Conservation (phyloP, 2,888 invertebrate genomes). For the Spicauda simplicius region DNA sequence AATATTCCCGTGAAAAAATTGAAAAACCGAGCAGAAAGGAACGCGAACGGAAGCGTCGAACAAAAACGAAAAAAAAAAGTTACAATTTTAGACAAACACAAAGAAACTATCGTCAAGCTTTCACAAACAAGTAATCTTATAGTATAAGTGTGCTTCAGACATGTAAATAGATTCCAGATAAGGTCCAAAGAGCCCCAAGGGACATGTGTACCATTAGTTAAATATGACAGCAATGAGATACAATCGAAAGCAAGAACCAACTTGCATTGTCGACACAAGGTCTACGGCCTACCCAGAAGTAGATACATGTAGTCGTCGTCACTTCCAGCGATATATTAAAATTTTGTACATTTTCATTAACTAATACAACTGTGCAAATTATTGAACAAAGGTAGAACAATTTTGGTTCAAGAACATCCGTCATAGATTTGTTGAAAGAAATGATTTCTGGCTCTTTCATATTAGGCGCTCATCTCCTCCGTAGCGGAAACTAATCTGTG, state of each 20-base stretch:
- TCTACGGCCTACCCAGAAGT: constrained; percentile 20
- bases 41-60: no score
- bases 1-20: no score
- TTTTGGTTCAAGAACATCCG: no score
- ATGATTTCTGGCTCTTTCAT: no score
- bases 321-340: neutral
- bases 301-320: neutral
- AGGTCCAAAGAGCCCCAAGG: constrained; percentile 15
- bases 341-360: neutral
- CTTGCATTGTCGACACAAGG: constrained; percentile 25
- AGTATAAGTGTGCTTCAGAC: neutral
- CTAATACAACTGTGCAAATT: no score
- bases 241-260: constrained; percentile 19
- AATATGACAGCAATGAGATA: constrained; percentile 26
- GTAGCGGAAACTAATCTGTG: no score
- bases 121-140: neutral
- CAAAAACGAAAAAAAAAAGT: no score
- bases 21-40: no score
- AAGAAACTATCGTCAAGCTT: neutral
- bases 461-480: no score
- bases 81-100: no score
- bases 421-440: neutral
- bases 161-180: constrained; percentile 1
- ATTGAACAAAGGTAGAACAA: no score
- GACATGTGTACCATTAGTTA: constrained; percentile 14